Conservation (phyloP, 2,113 vertebrate genomes). For the Eudyptes chrysolophus region DNA sequence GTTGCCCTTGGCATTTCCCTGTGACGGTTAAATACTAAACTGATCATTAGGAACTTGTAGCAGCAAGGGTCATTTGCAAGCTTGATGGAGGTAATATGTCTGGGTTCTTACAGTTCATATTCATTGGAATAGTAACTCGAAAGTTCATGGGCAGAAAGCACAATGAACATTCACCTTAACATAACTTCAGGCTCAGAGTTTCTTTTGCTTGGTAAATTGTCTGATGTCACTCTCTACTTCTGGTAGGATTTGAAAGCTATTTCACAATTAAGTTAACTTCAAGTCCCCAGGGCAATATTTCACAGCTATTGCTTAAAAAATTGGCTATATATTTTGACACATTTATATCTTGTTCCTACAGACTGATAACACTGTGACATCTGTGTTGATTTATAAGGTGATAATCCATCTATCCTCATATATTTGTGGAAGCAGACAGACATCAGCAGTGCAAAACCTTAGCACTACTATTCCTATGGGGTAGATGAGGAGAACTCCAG, state of each 20-base stretch:
- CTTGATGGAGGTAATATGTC: background rate
- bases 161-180: background rate
- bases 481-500: background rate
- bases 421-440: background rate
- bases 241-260: background rate
- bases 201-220: background rate
- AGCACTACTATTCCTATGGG: background rate
- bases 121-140: background rate
- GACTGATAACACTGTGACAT: background rate
- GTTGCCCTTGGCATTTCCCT: slow-evolving; percentile 17
- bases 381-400: slow-evolving; percentile 16
- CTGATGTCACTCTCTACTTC: background rate
- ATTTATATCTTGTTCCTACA: slow-evolving; percentile 31
- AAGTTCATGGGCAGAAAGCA: background rate
- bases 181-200: background rate
- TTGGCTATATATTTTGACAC: background rate
- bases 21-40: background rate
- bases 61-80: background rate
- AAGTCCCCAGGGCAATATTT: background rate
- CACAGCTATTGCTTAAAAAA: slow-evolving; percentile 19
- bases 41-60: slow-evolving; percentile 32
- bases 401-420: slow-evolving; percentile 1
- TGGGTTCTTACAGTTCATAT: background rate
- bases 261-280: slow-evolving; percentile 7
- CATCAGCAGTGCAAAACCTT: background rate